These are phyloP conservation scores for Brachypteracias leptosomus DNA, from an alignment of 2,113 vertebrate genomes.

Conservation along the genomic window DNA sequence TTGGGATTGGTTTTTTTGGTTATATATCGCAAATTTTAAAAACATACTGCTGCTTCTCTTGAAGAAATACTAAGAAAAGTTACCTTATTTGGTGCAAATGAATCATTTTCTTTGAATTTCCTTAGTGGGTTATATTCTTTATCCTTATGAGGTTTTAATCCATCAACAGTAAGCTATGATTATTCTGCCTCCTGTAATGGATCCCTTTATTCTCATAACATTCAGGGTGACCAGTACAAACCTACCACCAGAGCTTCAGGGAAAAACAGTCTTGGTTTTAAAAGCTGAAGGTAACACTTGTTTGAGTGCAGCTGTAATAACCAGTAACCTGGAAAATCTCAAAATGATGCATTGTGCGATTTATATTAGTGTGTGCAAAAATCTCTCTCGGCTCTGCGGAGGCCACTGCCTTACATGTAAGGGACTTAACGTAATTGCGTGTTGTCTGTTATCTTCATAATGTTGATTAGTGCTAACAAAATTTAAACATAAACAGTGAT, in stretches of 20 bases:
- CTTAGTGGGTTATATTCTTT: background rate
- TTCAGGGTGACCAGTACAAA: background rate
- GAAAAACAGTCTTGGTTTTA: background rate
- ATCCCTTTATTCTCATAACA: background rate
- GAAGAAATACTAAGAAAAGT: background rate
- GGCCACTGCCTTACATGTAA: conserved; percentile 13
- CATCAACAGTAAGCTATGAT: background rate
- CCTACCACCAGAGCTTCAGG: background rate
- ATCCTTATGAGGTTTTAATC: background rate
- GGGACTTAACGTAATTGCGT: background rate
- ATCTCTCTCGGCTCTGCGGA: background rate
- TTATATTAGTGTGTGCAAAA: background rate
- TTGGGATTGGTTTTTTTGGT: background rate
- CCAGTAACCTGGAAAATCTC: background rate
- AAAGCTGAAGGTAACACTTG: background rate
- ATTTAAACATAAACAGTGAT: conserved; percentile 42
- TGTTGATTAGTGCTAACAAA: conserved; percentile 19
- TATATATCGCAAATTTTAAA: background rate
- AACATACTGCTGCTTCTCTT: background rate
- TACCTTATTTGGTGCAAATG: background rate
- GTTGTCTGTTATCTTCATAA: conserved; percentile 28
- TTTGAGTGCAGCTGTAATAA: background rate
- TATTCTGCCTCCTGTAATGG: background rate
- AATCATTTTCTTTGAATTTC: background rate
- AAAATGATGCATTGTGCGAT: background rate